Percentiles rank a stretch among this genome's conserved stretches.
phyloP scores from a whole-genome alignment of 2,888 invertebrate genomes.

The Conops quadrifasciatus region DNA sequence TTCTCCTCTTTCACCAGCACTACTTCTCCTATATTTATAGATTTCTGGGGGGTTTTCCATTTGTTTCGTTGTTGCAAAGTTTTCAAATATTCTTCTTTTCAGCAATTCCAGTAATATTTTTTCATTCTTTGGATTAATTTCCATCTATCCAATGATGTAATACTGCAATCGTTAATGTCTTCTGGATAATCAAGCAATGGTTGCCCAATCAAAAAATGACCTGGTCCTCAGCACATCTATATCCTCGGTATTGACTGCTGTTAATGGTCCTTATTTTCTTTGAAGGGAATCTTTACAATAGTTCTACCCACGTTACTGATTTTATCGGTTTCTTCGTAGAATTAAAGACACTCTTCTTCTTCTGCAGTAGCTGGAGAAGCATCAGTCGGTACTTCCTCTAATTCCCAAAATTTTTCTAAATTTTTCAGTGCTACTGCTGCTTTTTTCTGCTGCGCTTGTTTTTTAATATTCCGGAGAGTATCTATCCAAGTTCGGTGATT shows the following conservation, averaged over 20 bases:
- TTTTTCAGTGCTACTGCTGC: constrained; percentile 4
- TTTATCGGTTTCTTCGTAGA: constrained; percentile 2
- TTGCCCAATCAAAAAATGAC: constrained; percentile 3
- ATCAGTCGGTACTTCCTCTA: constrained; percentile 4
- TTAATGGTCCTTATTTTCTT: constrained; percentile 11
- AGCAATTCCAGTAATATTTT: background rate
- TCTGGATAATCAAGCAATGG: constrained; percentile 3
- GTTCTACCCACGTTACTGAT: background rate
- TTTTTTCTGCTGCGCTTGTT: constrained; percentile 8
- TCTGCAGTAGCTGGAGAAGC: background rate
- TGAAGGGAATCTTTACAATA: constrained; percentile 10
- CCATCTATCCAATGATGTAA: constrained; percentile 3
- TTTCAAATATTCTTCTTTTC: background rate
- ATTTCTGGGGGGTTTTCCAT: constrained; percentile 10
- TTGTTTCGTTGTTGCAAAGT: constrained; percentile 20
- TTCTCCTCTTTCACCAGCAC: constrained; percentile 29
- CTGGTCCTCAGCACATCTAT: too few species aligned
- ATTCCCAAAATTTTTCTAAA: constrained; percentile 7
- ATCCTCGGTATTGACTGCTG: too few species aligned
- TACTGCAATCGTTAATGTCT: background rate
- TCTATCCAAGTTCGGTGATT: constrained; percentile 10
- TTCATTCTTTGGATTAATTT: background rate
- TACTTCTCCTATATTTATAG: constrained; percentile 2
- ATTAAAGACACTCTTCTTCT: constrained; percentile 5
- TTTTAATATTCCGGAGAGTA: constrained; percentile 10